Conservation (phyloP, 1,140 invertebrate species). For the Sarcophaga peregrina region DNA sequence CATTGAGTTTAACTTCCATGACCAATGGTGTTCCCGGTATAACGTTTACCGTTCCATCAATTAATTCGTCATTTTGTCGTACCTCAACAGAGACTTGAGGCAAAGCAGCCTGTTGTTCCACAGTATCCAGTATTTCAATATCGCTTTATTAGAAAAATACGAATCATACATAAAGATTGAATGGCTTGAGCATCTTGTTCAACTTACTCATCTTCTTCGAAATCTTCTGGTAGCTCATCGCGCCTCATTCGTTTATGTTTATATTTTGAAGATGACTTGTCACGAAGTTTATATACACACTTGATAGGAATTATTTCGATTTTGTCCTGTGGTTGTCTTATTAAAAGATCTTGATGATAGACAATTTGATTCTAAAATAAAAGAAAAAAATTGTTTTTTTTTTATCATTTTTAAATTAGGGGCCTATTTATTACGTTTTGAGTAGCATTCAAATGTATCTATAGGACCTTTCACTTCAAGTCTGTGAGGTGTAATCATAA, state of each 20-base stretch:
- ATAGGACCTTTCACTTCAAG: no score
- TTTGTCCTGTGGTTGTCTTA: not conserved
- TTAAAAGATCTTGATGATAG: not conserved
- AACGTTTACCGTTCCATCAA: constrained; percentile 87
- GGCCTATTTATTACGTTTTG: no score
- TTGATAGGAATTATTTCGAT: not conserved
- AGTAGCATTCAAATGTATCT: no score
- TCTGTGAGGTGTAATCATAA: no score
- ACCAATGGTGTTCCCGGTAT: constrained; percentile 89
- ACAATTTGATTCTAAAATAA: not conserved
- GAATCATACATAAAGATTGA: not conserved
- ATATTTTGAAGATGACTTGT: constrained; percentile 35
- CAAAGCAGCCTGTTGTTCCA: constrained; percentile 77
- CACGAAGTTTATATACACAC: not conserved
- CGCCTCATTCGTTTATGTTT: constrained; percentile 70
- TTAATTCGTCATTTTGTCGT: constrained; percentile 82
- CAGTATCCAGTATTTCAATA: constrained; percentile 71
- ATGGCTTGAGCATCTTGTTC: not conserved
- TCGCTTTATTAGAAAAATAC: constrained; percentile 66
- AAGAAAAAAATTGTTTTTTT: not conserved
- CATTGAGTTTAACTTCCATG: constrained; percentile 91
- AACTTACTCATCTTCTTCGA: constrained; percentile 82
- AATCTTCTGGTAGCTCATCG: constrained; percentile 78
- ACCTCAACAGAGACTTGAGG: constrained; percentile 87
- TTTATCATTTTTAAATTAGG: no score